Percentiles rank a stretch among this genome's conserved stretches.
Conservation (phyloP, 2,888 invertebrate genomes). For the Eupithecia tripunctaria region DNA sequence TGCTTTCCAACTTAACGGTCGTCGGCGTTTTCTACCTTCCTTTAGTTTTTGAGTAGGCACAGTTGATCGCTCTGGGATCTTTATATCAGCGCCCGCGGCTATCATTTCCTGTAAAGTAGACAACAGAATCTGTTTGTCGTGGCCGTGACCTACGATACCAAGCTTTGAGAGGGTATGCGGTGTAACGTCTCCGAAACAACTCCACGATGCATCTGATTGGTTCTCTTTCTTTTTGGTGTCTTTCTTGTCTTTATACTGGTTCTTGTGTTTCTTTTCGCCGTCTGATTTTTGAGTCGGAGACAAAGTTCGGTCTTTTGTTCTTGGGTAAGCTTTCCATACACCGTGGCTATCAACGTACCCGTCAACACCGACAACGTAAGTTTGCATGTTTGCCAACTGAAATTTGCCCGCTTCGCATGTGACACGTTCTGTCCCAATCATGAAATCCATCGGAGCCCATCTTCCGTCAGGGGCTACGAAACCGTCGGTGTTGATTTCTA, state of each 20-base stretch:
- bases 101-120: slow-evolving; percentile 61
- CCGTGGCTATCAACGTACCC: slow-evolving; percentile 68
- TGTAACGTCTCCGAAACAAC: slow-evolving; percentile 72
- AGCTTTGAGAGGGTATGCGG: slow-evolving; percentile 66
- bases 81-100: slow-evolving; percentile 64
- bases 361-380: slow-evolving; percentile 72
- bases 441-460: slow-evolving; percentile 72
- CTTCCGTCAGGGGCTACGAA: slow-evolving; percentile 70
- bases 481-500: slow-evolving; percentile 75
- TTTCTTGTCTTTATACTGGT: slow-evolving; percentile 18
- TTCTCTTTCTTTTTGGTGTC: slow-evolving; percentile 25
- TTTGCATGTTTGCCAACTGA: slow-evolving; percentile 61
- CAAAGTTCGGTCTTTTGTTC: slow-evolving; percentile 37
- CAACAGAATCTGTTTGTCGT: slow-evolving; percentile 67
- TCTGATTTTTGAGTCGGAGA: background rate
- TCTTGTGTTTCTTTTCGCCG: slow-evolving; percentile 37
- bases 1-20: slow-evolving; percentile 17
- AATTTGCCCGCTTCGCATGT: slow-evolving; percentile 72
- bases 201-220: slow-evolving; percentile 65
- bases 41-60: slow-evolving; percentile 53
- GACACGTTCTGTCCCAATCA: slow-evolving; percentile 67
- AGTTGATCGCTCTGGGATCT: slow-evolving; percentile 58
- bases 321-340: slow-evolving; percentile 68
- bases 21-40: slow-evolving; percentile 38
- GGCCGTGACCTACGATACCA: slow-evolving; percentile 76